Base-by-base conservation (phyloP, 2,888 invertebrate species). In the Drosophila colorata region DNA sequence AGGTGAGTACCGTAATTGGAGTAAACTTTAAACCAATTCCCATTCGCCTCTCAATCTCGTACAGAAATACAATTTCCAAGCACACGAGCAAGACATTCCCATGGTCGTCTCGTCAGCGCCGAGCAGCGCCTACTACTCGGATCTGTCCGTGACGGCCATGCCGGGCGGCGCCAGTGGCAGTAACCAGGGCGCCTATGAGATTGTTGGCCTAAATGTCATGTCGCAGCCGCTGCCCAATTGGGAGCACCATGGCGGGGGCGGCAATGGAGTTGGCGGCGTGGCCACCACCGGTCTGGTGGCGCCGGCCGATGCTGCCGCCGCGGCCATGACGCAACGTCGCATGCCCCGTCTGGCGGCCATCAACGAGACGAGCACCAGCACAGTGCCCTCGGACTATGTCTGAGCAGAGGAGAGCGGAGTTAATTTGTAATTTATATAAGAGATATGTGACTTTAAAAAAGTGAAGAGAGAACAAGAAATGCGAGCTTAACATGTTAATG, bases 41-140 rank as follows among this genome's bases (percentile, higher is more conserved):
- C 2, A 0, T 8, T 16, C 23, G 41, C 8, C 20, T 38, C 9
- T 4, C 18, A 23, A 8, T 56, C 23, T 16, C 38, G 18, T 52
- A 1, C 73, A 90, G 92, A 91, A 91, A 89, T 91, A 92, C 73
- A 90, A 90, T 81, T 92, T 91, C 79, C 91, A 92, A 78, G 90
- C 90, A 53, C 92, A 92, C 71, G 92, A 92, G 66, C 92, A 92
- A 74, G 92, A 92, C 81, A 90, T 94, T 25, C 94, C 94, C 44
- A 92, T 92, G 90, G 92, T 92, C 69, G 92, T 92, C 28, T 94
- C 94, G 28, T 94, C 94, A 67, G 95, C 95, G 8, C 95, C 95
- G n/a, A 95, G 95, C 89, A 95, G 95, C 91, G 95, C 95, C 25
- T 95, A 95, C 90, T 95, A 95, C 90, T 95, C 95, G 63, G 95